Percentiles rank a stretch among this genome's conserved stretches.
Evolutionary conservation across 2,113 vertebrate species (phyloP).

Genomic region (Sardina pilchardus): DNA sequence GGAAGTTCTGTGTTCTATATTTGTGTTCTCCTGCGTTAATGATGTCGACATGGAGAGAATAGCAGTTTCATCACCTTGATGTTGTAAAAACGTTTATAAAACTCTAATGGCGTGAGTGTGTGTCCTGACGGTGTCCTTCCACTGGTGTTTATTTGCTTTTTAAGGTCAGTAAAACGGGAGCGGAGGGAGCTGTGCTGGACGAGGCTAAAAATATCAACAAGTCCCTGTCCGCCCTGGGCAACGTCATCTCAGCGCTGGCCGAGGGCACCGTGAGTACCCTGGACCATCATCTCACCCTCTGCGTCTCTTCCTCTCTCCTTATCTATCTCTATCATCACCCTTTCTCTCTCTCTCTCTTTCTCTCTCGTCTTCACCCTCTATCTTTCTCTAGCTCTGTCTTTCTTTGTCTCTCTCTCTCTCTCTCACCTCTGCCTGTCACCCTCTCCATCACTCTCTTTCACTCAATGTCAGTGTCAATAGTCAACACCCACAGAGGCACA

Average conservation of each 20-base stretch:
- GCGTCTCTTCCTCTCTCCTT: not conserved
- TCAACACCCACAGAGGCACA: not conserved
- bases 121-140: not conserved
- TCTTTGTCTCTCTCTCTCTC: constrained; percentile 15
- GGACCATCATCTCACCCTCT: not conserved
- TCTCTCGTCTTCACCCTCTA: too few relatives aligned
- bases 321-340: not conserved
- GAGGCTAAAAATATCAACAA: constrained; percentile 93
- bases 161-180: constrained; percentile 90
- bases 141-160: constrained; percentile 23
- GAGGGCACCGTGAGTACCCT: constrained; percentile 84
- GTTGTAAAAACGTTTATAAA: not conserved
- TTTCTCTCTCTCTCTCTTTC: not conserved
- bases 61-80: not conserved
- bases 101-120: not conserved
- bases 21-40: not conserved
- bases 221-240: constrained; percentile 85
- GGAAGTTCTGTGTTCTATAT: not conserved
- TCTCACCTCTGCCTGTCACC: not conserved
- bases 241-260: constrained; percentile 86
- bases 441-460: too few relatives aligned
- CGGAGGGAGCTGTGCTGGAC: constrained; percentile 84
- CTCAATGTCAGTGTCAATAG: not conserved
- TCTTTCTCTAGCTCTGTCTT: not conserved
- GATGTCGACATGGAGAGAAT: not conserved